Conservation (phyloP, 2,888 invertebrate species). For the Erebia epiphron region DNA sequence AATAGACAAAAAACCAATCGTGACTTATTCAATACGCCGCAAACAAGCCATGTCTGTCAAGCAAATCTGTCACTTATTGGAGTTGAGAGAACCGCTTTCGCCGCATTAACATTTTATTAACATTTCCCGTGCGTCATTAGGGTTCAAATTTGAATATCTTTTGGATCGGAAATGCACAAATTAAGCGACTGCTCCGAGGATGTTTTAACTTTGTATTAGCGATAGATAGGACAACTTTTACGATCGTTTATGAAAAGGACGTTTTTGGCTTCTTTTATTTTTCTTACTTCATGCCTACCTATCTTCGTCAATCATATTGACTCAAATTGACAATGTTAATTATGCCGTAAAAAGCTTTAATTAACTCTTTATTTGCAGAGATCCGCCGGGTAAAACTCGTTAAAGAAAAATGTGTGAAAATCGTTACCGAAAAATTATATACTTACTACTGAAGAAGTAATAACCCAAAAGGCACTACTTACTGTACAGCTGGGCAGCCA, state of each 20-base stretch:
- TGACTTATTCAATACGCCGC: constrained; percentile 78
- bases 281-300: too few relatives aligned
- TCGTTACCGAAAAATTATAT: too few relatives aligned
- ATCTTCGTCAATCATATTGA: not conserved
- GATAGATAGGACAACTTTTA: not conserved
- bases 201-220: not conserved
- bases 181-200: constrained; percentile 61
- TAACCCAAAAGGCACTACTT: too few relatives aligned
- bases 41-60: constrained; percentile 77
- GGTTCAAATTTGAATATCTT: constrained; percentile 81
- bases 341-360: too few relatives aligned
- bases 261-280: not conserved
- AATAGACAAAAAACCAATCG: constrained; percentile 73
- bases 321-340: not conserved
- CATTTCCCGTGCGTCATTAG: constrained; percentile 80
- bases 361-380: not conserved
- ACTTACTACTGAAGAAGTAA: too few relatives aligned
- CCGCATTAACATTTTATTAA: constrained; percentile 81
- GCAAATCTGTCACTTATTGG: constrained; percentile 82
- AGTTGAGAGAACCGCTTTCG: constrained; percentile 70
- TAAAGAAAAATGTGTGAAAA: too few relatives aligned
- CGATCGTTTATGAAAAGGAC: not conserved
- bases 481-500: too few relatives aligned
- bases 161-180: constrained; percentile 82
- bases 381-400: too few relatives aligned